Base-by-base conservation (phyloP, 2,888 invertebrate species). In the Volucella inanis region DNA sequence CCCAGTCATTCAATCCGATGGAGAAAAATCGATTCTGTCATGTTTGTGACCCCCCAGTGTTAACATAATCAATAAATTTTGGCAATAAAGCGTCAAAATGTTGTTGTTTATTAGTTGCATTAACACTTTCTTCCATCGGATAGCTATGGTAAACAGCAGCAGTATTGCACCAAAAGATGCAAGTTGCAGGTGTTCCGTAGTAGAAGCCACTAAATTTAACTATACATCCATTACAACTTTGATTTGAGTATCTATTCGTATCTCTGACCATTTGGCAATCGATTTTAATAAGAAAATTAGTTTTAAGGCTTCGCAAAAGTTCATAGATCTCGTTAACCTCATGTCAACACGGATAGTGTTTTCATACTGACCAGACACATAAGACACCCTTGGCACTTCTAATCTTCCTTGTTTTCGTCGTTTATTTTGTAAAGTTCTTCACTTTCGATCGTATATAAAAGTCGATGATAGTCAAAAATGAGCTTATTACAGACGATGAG, bases 51-150 rank as follows among this genome's bases (percentile, higher is more conserved):
- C 12, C 65, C 6, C 31, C 18, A 22, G 39, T 43, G 12, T 50
- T 62, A 47, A 11, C 43, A 38, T 39, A 57, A 43, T 70, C 76
- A 38, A 61, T 75, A 52, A 70, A n/a, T 77, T 61, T 77, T 54
- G 55, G 77, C 85, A 77, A 59, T 76, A 72, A 81, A 77, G 68
- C 81, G 81, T 85, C 85, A 67, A 85, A 81, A 85, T 62, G 47
- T 72, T 85, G 47, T 77, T 71, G 76, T 81, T 81, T 85, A 85
- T 81, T 81, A 52, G 76, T n/a, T 62, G 62, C 72, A 81, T 81
- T 68, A 85, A 81, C 81, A 85, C 85, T 85, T 85, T 85, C 84
- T 76, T 71, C 81, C 18, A 65, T 43, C 64, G 18, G 39, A 31
- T 31, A 31, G 31, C 31, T 31, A n/a, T n/a, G n/a, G n/a, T n/a